Conservation (phyloP, 2,797 vertebrate genomes). For the Brachyrhaphis roseni region DNA sequence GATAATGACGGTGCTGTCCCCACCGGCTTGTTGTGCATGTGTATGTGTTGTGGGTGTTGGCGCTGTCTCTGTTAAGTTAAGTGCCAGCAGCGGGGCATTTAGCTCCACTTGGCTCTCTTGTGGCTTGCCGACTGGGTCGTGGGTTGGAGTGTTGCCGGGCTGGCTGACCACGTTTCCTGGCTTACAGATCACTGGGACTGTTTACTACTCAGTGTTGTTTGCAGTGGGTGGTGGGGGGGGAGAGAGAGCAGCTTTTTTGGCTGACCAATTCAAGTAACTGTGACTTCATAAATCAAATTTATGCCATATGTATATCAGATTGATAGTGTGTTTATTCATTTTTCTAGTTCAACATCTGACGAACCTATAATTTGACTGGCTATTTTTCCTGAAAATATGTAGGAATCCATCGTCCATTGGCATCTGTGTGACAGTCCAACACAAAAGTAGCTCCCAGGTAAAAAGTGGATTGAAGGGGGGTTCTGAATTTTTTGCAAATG, state of each 20-base stretch:
- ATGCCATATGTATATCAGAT: not conserved
- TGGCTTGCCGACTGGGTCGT: slow-evolving; percentile 33
- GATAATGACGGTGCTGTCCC: slow-evolving; percentile 77
- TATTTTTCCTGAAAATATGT: not conserved
- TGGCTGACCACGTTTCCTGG: slow-evolving; percentile 15
- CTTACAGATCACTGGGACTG: slow-evolving; percentile 9
- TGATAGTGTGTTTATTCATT: not conserved
- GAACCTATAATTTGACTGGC: slow-evolving; percentile 1
- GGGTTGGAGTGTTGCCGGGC: slow-evolving; percentile 23
- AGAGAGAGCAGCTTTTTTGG: not conserved
- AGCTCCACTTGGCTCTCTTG: slow-evolving; percentile 47
- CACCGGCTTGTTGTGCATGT: slow-evolving; percentile 53
- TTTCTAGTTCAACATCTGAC: slow-evolving; percentile 5
- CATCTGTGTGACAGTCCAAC: not conserved
- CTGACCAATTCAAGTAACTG: not conserved
- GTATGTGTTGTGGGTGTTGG: slow-evolving; percentile 38
- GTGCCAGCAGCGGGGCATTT: slow-evolving; percentile 38
- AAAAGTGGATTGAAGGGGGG: not conserved
- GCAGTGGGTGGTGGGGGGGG: not conserved
- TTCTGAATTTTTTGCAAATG: not conserved
- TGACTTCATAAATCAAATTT: not conserved
- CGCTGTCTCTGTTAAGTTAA: slow-evolving; percentile 21
- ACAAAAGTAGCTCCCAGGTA: slow-evolving; percentile 8
- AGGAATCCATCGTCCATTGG: not conserved
- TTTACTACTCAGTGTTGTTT: not conserved